Base-by-base conservation (phyloP, 2,888 invertebrate genomes). In the Gymnosoma rotundatum region DNA sequence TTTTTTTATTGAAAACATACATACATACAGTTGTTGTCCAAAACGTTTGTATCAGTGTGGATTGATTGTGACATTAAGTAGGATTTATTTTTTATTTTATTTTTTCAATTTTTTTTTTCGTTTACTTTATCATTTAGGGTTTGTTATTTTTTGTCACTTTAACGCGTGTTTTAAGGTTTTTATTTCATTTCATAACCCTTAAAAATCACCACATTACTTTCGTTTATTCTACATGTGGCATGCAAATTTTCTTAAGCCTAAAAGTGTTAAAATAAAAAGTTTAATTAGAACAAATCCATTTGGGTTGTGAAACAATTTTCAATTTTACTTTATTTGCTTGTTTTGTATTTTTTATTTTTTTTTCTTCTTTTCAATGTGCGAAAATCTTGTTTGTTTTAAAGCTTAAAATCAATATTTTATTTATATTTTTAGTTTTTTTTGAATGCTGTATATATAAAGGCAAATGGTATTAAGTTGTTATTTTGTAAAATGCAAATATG, bases 31-130 rank as follows among this genome's bases (percentile, higher is more conserved):
- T 54, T 75, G 72, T 83, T 83, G 81, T 81, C 78, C 81, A 78
- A 75, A 82, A 81, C 74, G 74, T 84, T 78, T 84, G 84, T 87
- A 87, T 88, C 87, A 87, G 86, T 87, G 52, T 85, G 87, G 90
- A 90, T 90, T 91, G 90, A 91, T 90, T 89, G 90, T 91, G 90
- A 90, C 90, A 90, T 90, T 91, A 90, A 90, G 91, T 89, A 90
- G 90, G 90, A 91, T 90, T 90, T 90, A 90, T 90, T 90, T 90
- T 89, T 89, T 89, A 89, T 88, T 89, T 88, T 82, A 89, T 90
- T 88, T 87, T 88, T 82, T 76, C 74, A 76, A n/a, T n/a, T n/a
- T n/a, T 64, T 52, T 56, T 86, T 87, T 76, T 60, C 32, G 63
- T 79, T 79, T 67, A 50, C 63, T 73, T 73, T 66, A 73, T 73